These are phyloP conservation scores for Zaprionus lineosus DNA, from an alignment of 2,888 invertebrate species.

Conservation along the genomic window DNA sequence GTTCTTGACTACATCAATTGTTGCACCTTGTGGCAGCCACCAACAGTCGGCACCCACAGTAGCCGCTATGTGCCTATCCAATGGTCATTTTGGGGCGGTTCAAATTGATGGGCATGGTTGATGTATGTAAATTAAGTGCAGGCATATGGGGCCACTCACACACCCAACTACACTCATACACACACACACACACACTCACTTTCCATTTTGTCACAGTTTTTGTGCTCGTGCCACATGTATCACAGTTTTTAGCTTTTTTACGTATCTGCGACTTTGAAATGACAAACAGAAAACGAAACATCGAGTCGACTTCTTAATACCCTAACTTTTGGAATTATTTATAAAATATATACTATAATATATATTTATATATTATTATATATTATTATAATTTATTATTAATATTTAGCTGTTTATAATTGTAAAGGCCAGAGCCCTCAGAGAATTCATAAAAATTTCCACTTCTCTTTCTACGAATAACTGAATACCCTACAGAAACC, in stretches of 20 bases:
- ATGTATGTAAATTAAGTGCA: constrained; percentile 22
- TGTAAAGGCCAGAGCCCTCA: too few relatives aligned
- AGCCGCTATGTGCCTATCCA: too few relatives aligned
- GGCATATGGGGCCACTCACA: constrained; percentile 22
- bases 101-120: not conserved
- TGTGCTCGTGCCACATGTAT: constrained; percentile 3
- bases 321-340: not conserved
- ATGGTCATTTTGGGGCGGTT: not conserved
- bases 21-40: constrained; percentile 31
- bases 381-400: too few relatives aligned
- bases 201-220: constrained; percentile 1
- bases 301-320: not conserved
- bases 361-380: too few relatives aligned
- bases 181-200: not conserved
- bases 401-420: too few relatives aligned
- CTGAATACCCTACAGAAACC: too few relatives aligned
- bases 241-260: constrained; percentile 18
- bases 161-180: not conserved
- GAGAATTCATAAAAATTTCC: too few relatives aligned
- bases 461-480: too few relatives aligned
- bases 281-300: not conserved
- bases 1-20: constrained; percentile 52
- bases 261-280: not conserved
- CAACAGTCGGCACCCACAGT: too few relatives aligned
- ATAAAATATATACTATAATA: not conserved